Percentiles rank a stretch among this genome's conserved stretches.
phyloP scores from a whole-genome alignment of 2,797 vertebrate genomes.

The Octomys mimax region DNA sequence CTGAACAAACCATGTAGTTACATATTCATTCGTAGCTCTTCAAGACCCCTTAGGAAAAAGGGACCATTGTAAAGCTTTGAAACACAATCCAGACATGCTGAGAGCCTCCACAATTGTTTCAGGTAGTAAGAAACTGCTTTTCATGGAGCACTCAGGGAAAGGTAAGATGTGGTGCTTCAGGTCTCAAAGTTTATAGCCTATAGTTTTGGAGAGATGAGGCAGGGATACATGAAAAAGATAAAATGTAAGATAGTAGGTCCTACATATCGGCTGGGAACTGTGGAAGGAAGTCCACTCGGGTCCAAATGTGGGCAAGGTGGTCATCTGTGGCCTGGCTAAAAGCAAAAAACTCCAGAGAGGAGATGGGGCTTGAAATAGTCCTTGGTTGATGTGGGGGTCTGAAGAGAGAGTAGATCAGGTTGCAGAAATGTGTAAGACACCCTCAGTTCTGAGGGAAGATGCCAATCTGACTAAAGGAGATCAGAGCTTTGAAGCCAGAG shows the following conservation, averaged over 20 bases:
- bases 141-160: neutral
- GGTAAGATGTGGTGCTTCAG: neutral
- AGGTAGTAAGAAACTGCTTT: slow-evolving; percentile 70
- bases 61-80: slow-evolving; percentile 85
- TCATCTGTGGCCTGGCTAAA: neutral
- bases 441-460: neutral
- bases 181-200: slow-evolving; percentile 59
- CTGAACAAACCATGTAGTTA: slow-evolving; percentile 85
- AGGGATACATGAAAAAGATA: neutral
- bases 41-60: slow-evolving; percentile 84
- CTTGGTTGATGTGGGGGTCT: neutral
- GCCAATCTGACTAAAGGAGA: neutral
- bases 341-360: neutral
- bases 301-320: neutral
- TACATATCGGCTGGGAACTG: neutral
- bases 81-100: slow-evolving; percentile 74
- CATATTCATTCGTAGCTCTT: slow-evolving; percentile 87
- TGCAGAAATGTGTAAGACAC: neutral
- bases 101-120: slow-evolving; percentile 56
- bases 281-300: neutral
- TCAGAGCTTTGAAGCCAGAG: neutral
- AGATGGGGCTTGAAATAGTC: neutral
- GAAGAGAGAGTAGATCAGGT: neutral
- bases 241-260: neutral
- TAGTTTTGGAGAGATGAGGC: slow-evolving; percentile 14